Base-by-base conservation (phyloP, 2,888 invertebrate species). In the Scotopteryx bipunctaria region DNA sequence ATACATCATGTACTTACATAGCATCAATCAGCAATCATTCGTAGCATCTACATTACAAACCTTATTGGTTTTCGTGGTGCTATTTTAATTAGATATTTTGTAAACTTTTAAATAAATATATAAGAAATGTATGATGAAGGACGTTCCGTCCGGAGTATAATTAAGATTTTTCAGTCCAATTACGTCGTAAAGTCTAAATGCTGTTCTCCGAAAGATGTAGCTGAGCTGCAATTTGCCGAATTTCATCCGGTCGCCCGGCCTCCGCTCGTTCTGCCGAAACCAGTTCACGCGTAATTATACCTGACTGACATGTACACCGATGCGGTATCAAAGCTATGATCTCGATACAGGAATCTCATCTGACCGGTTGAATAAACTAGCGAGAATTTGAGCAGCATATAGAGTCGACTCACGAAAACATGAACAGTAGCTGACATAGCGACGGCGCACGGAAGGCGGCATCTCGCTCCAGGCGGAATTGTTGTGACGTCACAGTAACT, bases 381-480 rank as follows among this genome's bases (percentile, higher is more conserved):
- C 13, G 31, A 19, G 27, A 32, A 23, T 31, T 41, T 29, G 38
- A 50, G 40, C 35, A 42, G 43, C 25, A 38, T 51, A 52, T 52
- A 59, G 46, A 63, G 57, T 51, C 45, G 61, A 65, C 61, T 61
- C 52, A 59, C 64, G 66, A 69, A 72, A 69, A 67, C 63, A 61
- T 57, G 57, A 63, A 66, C 25, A 46, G 57, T 61, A 64, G 66
- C 59, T 66, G 65, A 55, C 57, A 65, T 59, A 63, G 67, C 58
- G 57, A 64, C 72, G n/a, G n/a, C n/a, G n/a, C n/a, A n/a, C n/a
- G 73, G 74, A 73, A 72, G 67, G 66, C 67, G 64, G 53, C 61
- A 61, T 61, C 63, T 49, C 62, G 61, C 67, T 59, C 53, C 58
- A 54, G 67, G 69, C 71, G 69, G 67, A 68, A 69, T 69, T 66